A percentile compares a stretch with the other conserved stretches of the same genome.
Conservation (phyloP, 2,888 invertebrate genomes). For the Schrankia costaestrigalis region DNA sequence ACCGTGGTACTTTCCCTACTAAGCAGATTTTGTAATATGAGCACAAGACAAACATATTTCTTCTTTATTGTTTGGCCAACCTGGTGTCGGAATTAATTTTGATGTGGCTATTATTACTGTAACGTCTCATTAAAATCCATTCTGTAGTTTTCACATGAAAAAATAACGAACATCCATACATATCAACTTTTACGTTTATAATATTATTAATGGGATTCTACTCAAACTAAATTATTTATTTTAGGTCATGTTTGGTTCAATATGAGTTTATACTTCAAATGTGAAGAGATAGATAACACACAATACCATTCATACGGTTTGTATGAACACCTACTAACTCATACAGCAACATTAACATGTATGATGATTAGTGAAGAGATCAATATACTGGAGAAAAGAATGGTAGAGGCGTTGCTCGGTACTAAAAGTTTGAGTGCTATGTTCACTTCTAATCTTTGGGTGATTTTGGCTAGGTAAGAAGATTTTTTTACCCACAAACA, state of each 20-base stretch:
- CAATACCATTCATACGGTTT: slow-evolving; percentile 32
- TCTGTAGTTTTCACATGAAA: no score
- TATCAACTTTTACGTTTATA: neutral
- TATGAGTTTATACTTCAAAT: slow-evolving; percentile 38
- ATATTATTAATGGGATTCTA: neutral
- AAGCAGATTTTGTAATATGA: neutral
- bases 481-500: no score
- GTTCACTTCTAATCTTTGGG: slow-evolving; percentile 61
- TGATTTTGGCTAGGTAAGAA: slow-evolving; percentile 53
- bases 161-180: no score
- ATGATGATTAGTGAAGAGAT: slow-evolving; percentile 45
- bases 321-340: slow-evolving; percentile 49
- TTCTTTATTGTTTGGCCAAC: no score
- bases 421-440: slow-evolving; percentile 47
- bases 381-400: slow-evolving; percentile 39
- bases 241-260: slow-evolving; percentile 57
- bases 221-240: slow-evolving; percentile 18
- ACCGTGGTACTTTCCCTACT: neutral
- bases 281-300: slow-evolving; percentile 12
- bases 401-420: slow-evolving; percentile 50
- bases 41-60: no score
- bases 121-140: no score
- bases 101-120: no score
- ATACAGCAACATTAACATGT: slow-evolving; percentile 38
- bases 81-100: no score